A percentile compares a stretch with the other conserved stretches of the same genome.
Conservation (phyloP, 2,888 invertebrate genomes). For the Macrophya alboannulata region DNA sequence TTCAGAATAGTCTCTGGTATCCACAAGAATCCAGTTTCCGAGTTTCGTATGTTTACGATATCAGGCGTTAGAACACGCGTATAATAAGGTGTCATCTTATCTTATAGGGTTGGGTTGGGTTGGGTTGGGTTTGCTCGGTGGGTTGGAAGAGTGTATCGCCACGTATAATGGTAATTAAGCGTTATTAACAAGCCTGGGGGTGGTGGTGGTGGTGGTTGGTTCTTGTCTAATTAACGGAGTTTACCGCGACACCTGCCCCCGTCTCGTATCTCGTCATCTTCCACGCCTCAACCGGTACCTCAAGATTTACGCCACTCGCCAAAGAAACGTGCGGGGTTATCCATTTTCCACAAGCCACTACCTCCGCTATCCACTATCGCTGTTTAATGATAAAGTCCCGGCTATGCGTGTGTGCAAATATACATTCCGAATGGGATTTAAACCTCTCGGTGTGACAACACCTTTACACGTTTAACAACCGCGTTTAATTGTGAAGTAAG, state of each 20-base stretch:
- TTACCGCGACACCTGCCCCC: constrained; percentile 80
- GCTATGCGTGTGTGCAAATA: background rate
- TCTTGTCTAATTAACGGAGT: constrained; percentile 81
- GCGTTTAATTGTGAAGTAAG: constrained; percentile 23
- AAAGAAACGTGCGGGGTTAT: constrained; percentile 56
- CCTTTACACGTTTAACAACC: background rate
- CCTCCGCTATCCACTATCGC: background rate
- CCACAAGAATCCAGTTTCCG: constrained; percentile 56
- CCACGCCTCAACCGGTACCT: constrained; percentile 77
- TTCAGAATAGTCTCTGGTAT: constrained; percentile 55
- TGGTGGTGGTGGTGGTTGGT: constrained; percentile 76
- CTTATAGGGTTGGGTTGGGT: constrained; percentile 76
- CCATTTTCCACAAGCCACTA: constrained; percentile 34
- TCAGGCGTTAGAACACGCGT: constrained; percentile 62
- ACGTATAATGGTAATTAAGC: constrained; percentile 80
- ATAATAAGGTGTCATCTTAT: constrained; percentile 81
- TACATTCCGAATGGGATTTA: background rate
- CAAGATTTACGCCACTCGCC: constrained; percentile 75
- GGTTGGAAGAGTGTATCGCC: constrained; percentile 79
- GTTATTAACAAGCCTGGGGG: constrained; percentile 80
- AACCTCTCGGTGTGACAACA: background rate
- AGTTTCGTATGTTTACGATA: constrained; percentile 57
- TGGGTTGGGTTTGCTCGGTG: constrained; percentile 64
- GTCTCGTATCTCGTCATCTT: constrained; percentile 78
- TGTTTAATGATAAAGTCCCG: background rate